Evolutionary conservation across 2,888 invertebrate species (phyloP).

Genomic region (Phaedon cochleariae): DNA sequence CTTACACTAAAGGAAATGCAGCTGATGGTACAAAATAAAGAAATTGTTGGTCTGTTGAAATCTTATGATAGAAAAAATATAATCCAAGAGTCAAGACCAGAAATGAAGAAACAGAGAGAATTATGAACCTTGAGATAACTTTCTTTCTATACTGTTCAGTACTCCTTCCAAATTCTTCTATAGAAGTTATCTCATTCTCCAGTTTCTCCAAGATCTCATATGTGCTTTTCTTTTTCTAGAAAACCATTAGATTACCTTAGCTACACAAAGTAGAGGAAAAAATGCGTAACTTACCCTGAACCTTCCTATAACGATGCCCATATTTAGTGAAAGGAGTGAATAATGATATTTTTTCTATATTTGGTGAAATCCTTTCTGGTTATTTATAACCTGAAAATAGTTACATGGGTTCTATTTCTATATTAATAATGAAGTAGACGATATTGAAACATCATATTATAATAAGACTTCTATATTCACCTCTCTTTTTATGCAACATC

Average conservation of each 20-base stretch:
- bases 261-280: no score
- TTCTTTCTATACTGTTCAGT: slow-evolving; percentile 85
- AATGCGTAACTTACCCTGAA: slow-evolving; percentile 74
- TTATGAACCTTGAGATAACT: slow-evolving; percentile 78
- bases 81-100: slow-evolving; percentile 77
- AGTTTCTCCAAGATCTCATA: slow-evolving; percentile 72
- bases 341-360: slow-evolving; percentile 16
- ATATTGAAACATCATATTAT: not conserved
- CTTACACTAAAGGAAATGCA: slow-evolving; percentile 86
- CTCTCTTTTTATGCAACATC: not conserved
- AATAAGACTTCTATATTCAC: not conserved
- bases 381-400: not conserved
- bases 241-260: not conserved
- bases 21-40: slow-evolving; percentile 82
- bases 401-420: not conserved
- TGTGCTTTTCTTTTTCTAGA: slow-evolving; percentile 67
- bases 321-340: slow-evolving; percentile 49
- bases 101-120: slow-evolving; percentile 72
- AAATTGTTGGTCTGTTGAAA: slow-evolving; percentile 76
- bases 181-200: slow-evolving; percentile 80
- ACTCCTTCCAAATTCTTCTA: slow-evolving; percentile 81
- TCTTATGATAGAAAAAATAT: slow-evolving; percentile 83
- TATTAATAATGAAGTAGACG: no score
- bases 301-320: slow-evolving; percentile 74
- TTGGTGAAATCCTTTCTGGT: not conserved